phyloP scores from a whole-genome alignment of 2,113 vertebrate species.

The Ctenomys sociabilis region DNA sequence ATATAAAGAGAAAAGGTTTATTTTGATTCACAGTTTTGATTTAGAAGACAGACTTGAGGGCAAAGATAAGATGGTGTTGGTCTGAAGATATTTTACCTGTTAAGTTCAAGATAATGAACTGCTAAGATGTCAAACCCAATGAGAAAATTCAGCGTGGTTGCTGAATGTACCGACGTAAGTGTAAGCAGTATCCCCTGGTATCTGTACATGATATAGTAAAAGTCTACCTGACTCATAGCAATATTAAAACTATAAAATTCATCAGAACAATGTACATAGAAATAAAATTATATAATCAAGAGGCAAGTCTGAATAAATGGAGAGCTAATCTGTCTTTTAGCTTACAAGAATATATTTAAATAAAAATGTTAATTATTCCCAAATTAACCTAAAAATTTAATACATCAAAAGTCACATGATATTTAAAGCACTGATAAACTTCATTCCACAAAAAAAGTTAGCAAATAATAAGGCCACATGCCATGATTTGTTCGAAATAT shows the following conservation, averaged over 20 bases:
- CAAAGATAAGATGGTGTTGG: not conserved
- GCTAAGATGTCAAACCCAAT: not conserved
- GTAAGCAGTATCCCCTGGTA: not conserved
- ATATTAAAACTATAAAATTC: not conserved
- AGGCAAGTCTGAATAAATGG: not conserved
- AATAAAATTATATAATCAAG: not conserved
- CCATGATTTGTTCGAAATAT: not conserved
- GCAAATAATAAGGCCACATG: not conserved
- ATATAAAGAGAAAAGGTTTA: not conserved
- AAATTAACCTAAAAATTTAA: not conserved
- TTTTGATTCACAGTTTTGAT: not conserved
- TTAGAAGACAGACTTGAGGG: not conserved
- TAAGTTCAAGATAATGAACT: not conserved
- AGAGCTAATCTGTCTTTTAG: not conserved
- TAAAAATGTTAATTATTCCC: not conserved
- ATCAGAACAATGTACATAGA: not conserved
- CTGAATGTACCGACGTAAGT: not conserved
- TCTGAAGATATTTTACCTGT: not conserved
- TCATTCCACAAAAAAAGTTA: not conserved
- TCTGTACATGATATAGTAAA: not conserved
- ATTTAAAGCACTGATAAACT: not conserved
- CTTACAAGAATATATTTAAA: not conserved
- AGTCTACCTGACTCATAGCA: not conserved
- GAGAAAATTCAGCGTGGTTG: not conserved
- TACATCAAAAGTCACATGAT: not conserved